phyloP scores from a whole-genome alignment of 2,888 invertebrate genomes.

The Byasa hedistus region DNA sequence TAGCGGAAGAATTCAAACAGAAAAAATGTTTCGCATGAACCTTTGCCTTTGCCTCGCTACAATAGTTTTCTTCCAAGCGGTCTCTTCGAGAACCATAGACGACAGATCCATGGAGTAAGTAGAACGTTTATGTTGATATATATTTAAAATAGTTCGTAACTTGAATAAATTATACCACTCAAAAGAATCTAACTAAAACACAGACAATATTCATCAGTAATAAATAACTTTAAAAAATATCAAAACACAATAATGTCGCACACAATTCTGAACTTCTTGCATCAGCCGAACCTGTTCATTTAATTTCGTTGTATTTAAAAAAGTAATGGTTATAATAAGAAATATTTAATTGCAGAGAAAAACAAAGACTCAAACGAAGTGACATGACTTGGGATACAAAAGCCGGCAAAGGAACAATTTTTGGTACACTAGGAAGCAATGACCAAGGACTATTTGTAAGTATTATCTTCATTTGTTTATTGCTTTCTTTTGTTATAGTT shows the following conservation, averaged over 20 bases:
- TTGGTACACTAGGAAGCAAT: constrained; percentile 35
- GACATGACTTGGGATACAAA: constrained; percentile 29
- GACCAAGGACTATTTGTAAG: constrained; percentile 36
- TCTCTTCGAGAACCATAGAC: constrained; percentile 4
- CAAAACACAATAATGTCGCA: too few species aligned
- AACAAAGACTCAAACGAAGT: constrained; percentile 7
- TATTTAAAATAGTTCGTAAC: too few species aligned
- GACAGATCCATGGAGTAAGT: not conserved
- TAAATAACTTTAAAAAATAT: too few species aligned
- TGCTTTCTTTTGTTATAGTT: too few species aligned
- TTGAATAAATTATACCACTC: too few species aligned
- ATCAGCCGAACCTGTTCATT: too few species aligned
- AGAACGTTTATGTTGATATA: not conserved
- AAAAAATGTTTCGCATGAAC: not conserved
- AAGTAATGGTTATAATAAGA: not conserved
- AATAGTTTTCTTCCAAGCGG: not conserved
- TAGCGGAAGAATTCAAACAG: not conserved
- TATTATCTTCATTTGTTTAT: constrained; percentile 1
- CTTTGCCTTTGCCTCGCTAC: not conserved
- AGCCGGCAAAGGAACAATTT: constrained; percentile 35
- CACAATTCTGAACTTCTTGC: too few species aligned
- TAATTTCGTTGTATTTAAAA: too few species aligned
- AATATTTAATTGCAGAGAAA: constrained; percentile 3
- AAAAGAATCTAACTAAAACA: too few species aligned
- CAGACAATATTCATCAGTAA: too few species aligned